Evolutionary conservation across 2,797 vertebrate genomes (phyloP).

Genomic region (Echiichthys vipera): DNA sequence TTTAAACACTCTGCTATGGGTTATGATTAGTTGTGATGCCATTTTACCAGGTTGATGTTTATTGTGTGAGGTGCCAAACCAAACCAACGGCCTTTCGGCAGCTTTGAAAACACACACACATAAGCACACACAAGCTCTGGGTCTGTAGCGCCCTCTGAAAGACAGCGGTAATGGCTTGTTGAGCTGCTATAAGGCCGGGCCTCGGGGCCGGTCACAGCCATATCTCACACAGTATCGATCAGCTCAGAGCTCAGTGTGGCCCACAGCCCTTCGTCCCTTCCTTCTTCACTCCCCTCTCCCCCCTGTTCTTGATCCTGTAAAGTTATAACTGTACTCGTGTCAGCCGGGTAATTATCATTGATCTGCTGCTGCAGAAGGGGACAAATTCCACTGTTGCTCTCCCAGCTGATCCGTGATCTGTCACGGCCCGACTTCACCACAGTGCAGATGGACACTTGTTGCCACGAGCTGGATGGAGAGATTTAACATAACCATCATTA

Average conservation of each 20-base stretch:
- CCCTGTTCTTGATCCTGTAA: slow-evolving; percentile 93
- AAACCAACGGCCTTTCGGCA: slow-evolving; percentile 30
- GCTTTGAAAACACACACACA: slow-evolving; percentile 14
- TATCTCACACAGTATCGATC: slow-evolving; percentile 75
- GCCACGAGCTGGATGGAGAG: background rate
- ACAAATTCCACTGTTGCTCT: slow-evolving; percentile 87
- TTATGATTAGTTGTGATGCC: slow-evolving; percentile 8
- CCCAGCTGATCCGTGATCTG: slow-evolving; percentile 89
- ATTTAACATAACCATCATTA: background rate
- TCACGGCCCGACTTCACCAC: slow-evolving; percentile 55
- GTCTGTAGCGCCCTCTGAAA: slow-evolving; percentile 37
- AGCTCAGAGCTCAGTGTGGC: slow-evolving; percentile 71
- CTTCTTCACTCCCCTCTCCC: slow-evolving; percentile 59
- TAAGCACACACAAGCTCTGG: slow-evolving; percentile 14
- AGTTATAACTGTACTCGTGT: slow-evolving; percentile 97
- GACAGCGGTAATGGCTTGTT: slow-evolving; percentile 71
- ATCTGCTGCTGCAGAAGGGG: slow-evolving; percentile 89
- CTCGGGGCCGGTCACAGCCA: slow-evolving; percentile 62
- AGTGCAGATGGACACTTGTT: slow-evolving; percentile 20
- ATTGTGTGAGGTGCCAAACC: slow-evolving; percentile 39
- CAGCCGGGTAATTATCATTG: slow-evolving; percentile 96
- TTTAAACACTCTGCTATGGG: background rate
- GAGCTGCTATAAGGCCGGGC: slow-evolving; percentile 63
- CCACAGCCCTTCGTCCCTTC: slow-evolving; percentile 72
- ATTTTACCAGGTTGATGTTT: slow-evolving; percentile 29